A percentile compares a stretch with the other conserved stretches of the same genome.
Evolutionary conservation across 1,140 invertebrate species (phyloP).

Genomic region (Ephestia elutella): DNA sequence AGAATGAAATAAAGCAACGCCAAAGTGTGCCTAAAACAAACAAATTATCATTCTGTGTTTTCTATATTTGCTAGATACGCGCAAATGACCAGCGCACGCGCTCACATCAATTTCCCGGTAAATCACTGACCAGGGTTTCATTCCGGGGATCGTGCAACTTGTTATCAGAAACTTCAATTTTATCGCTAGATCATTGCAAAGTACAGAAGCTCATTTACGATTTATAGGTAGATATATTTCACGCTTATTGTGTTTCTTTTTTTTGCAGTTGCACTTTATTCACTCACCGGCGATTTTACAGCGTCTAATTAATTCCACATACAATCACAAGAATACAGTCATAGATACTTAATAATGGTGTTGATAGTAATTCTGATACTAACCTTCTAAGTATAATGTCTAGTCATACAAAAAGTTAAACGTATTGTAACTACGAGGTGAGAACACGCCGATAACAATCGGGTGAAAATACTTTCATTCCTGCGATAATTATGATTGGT

Average conservation of each 20-base stretch:
- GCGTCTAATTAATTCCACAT: too few relatives aligned
- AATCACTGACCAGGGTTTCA: constrained; percentile 19
- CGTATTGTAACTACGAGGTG: constrained; percentile 7
- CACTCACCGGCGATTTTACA: too few relatives aligned
- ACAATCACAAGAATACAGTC: too few relatives aligned
- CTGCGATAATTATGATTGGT: constrained; percentile 31
- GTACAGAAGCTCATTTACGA: background rate
- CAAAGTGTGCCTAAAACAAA: background rate
- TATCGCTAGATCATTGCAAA: constrained; percentile 6
- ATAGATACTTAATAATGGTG: too few relatives aligned
- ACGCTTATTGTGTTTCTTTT: background rate
- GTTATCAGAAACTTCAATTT: constrained; percentile 14
- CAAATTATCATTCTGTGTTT: background rate
- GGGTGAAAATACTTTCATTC: constrained; percentile 33
- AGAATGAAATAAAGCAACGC: too few relatives aligned
- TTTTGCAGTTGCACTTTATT: background rate
- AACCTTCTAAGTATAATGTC: too few relatives aligned
- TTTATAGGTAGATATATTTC: background rate
- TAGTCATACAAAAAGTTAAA: constrained; percentile 1
- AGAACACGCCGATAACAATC: constrained; percentile 28
- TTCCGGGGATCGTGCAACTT: constrained; percentile 20
- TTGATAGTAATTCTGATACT: too few relatives aligned
- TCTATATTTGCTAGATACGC: background rate
- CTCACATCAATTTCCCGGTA: constrained; percentile 29
- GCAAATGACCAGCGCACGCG: constrained; percentile 25